phyloP scores from a whole-genome alignment of 1,140 invertebrate genomes.

The Bombyx mori region ASM3026992v2 NC_085124.1:10406001-10406500 shows the following conservation, averaged over 20 bases:
- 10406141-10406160: conserved; percentile 80
- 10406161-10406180: conserved; percentile 2
- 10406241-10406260: conserved; percentile 63
- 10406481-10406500: conserved; percentile 81
- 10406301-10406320: conserved; percentile 50
- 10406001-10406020: too few relatives aligned
- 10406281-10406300: conserved; percentile 41
- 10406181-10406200: neutral
- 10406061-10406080: conserved; percentile 71
- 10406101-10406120: conserved; percentile 90
- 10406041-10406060: conserved; percentile 57
- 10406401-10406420: conserved; percentile 85
- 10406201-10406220: conserved; percentile 37
- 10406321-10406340: conserved; percentile 41
- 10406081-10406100: conserved; percentile 82
- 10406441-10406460: conserved; percentile 70
- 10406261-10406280: conserved; percentile 26
- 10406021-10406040: conserved; percentile 18
- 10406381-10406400: conserved; percentile 64
- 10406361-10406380: conserved; percentile 32
- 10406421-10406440: conserved; percentile 68
- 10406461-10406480: conserved; percentile 77
- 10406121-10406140: conserved; percentile 96
- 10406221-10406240: conserved; percentile 42
- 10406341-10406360: conserved; percentile 38